Evolutionary conservation across 92 coral and sea anemone genomes (phyloP).

Genomic region (Porites rus): DNA sequence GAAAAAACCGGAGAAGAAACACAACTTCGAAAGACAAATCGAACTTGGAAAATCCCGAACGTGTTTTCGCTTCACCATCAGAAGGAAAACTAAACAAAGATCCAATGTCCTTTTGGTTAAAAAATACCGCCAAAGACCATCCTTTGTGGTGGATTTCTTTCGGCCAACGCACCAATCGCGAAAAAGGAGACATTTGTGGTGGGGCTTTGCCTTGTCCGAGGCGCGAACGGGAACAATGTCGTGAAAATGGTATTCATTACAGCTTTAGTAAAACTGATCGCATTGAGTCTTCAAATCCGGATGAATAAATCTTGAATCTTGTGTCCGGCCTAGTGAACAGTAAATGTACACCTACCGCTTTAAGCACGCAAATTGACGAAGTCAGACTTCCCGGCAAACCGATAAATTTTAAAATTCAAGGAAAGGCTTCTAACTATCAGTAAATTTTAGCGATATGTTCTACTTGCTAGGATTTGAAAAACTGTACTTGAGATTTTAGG

Average conservation of each 20-base stretch:
- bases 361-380: conserved; percentile 24
- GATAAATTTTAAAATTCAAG: neutral
- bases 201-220: neutral
- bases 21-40: neutral
- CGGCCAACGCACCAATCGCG: conserved; percentile 22
- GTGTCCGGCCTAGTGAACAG: conserved; percentile 13
- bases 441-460: neutral
- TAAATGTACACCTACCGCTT: conserved; percentile 4
- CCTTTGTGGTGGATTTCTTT: conserved; percentile 2
- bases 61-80: too few relatives aligned
- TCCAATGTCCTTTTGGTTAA: neutral
- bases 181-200: neutral
- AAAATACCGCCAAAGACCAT: conserved; percentile 6
- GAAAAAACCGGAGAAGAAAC: neutral
- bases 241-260: neutral
- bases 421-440: neutral
- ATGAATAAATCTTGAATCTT: conserved; percentile 23
- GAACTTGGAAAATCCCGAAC: neutral
- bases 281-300: conserved; percentile 28
- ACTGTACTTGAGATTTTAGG: too few relatives aligned
- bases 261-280: conserved; percentile 22
- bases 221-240: neutral
- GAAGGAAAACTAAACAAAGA: conserved; percentile 9
- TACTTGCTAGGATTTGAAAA: too few relatives aligned
- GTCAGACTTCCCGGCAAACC: neutral